A percentile compares a stretch with the other conserved stretches of the same genome.
phyloP scores from a whole-genome alignment of 2,888 invertebrate species.

The Gibbula magus region DNA sequence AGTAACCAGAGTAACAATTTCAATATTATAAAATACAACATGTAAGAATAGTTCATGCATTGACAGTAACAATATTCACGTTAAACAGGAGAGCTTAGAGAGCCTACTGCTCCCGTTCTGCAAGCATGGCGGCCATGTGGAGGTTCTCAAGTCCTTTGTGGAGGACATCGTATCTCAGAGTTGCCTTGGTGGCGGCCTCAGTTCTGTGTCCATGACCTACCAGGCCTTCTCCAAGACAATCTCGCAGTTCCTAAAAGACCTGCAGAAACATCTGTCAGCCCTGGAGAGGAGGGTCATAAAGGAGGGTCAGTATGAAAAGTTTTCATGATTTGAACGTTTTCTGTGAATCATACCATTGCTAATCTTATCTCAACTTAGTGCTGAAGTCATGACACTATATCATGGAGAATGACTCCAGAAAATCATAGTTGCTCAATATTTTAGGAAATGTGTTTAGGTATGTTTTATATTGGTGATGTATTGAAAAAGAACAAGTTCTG shows the following conservation, averaged over 20 bases:
- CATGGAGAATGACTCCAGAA: no score
- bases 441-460: no score
- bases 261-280: conserved; percentile 48
- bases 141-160: conserved; percentile 56
- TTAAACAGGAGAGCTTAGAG: neutral
- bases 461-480: no score
- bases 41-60: no score
- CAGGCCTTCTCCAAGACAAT: conserved; percentile 67
- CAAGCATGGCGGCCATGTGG: conserved; percentile 58
- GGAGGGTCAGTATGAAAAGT: conserved; percentile 55
- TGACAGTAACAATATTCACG: no score
- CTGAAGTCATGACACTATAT: no score
- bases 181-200: conserved; percentile 8
- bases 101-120: conserved; percentile 51
- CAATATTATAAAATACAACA: no score
- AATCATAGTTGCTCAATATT: no score
- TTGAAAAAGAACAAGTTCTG: no score
- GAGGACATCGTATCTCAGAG: conserved; percentile 34
- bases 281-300: conserved; percentile 60
- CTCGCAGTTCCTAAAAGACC: conserved; percentile 56
- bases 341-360: no score
- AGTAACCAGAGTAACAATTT: no score
- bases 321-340: neutral
- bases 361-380: no score
- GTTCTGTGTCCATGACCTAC: conserved; percentile 58